These are phyloP conservation scores for Apamea monoglypha DNA, from an alignment of 2,888 invertebrate genomes.

Conservation along the genomic window DNA sequence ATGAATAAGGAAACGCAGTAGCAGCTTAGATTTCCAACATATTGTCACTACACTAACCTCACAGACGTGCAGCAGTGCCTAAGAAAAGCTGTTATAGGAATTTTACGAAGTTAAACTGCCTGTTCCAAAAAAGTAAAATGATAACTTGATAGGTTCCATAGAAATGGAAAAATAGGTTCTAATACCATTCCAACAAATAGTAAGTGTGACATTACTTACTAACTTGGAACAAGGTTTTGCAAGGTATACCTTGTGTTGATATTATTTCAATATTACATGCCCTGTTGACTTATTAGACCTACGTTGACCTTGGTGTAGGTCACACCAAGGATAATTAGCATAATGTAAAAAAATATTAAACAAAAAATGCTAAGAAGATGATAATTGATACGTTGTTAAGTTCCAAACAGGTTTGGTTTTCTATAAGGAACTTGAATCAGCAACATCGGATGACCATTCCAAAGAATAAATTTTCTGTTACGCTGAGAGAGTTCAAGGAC, in stretches of 20 bases:
- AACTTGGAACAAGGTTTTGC: neutral
- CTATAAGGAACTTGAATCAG: neutral
- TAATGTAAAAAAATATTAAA: neutral
- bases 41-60: too few species aligned
- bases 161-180: too few species aligned
- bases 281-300: neutral
- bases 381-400: conserved; percentile 18
- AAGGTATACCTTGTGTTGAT: neutral
- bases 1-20: neutral
- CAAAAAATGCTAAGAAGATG: neutral
- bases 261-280: conserved; percentile 20
- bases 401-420: conserved; percentile 9
- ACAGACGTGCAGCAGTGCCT: neutral
- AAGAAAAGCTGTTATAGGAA: neutral
- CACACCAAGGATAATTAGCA: conserved; percentile 24
- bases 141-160: neutral
- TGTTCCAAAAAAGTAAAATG: neutral
- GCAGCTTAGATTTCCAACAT: too few species aligned
- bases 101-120: neutral
- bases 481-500: conserved; percentile 19
- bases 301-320: too few species aligned
- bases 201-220: neutral
- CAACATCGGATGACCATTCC: neutral
- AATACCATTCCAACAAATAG: neutral
- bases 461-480: neutral